These are phyloP conservation scores for Lepeophtheirus nordmannii DNA, from an alignment of 2,888 invertebrate genomes.

Conservation along the genomic window DNA sequence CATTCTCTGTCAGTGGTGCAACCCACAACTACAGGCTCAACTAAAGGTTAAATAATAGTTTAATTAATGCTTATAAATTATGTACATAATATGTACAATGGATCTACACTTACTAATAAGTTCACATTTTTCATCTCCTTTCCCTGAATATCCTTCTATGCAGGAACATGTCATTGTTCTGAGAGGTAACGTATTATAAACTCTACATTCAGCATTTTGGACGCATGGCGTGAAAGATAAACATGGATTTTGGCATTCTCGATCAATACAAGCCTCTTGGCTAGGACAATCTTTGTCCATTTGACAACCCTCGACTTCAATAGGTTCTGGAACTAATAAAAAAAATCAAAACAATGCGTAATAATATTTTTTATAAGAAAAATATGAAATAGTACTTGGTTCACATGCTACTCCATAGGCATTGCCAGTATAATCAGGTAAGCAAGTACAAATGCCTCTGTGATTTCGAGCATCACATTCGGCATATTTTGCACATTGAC, in stretches of 20 bases:
- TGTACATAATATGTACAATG: no score
- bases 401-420: constrained; percentile 27
- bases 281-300: constrained; percentile 35
- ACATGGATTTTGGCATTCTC: constrained; percentile 65
- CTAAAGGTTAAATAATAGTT: neutral
- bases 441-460: constrained; percentile 29
- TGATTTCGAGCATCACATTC: constrained; percentile 30
- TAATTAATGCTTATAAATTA: neutral
- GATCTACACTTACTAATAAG: constrained; percentile 15
- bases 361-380: constrained; percentile 1
- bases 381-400: constrained; percentile 25
- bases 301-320: constrained; percentile 28
- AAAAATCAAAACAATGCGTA: no score
- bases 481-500: constrained; percentile 61
- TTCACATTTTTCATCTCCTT: constrained; percentile 52
- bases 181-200: constrained; percentile 67
- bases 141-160: constrained; percentile 61
- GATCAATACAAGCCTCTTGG: constrained; percentile 62
- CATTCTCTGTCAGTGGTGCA: constrained; percentile 43
- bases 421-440: constrained; percentile 29
- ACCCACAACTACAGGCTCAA: constrained; percentile 16
- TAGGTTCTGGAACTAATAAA: constrained; percentile 36
- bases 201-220: constrained; percentile 53
- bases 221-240: constrained; percentile 51
- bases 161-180: constrained; percentile 77